These are phyloP conservation scores for Parazoanthus darwini DNA, from an alignment of 92 coral and sea anemone species.

Conservation along the genomic window DNA sequence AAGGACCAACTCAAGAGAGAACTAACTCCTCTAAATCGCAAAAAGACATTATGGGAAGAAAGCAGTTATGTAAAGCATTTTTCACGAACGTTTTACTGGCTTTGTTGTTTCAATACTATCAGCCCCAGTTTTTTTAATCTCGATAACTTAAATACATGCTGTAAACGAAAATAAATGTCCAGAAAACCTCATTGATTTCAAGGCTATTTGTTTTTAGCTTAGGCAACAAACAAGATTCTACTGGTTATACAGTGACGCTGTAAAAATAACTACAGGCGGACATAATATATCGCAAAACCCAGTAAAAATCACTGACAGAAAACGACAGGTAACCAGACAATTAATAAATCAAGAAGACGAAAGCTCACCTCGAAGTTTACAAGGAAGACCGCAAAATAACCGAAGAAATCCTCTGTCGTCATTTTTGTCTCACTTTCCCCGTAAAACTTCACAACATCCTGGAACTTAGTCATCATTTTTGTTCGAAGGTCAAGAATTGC, in stretches of 20 bases:
- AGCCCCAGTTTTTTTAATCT: too few species aligned
- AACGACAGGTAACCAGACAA: background rate
- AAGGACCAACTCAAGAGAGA: too few species aligned
- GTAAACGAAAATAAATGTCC: too few species aligned
- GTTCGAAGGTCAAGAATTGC: constrained; percentile 74
- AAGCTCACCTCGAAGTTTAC: constrained; percentile 82
- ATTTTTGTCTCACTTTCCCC: constrained; percentile 82
- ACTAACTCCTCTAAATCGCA: too few species aligned
- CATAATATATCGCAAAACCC: background rate
- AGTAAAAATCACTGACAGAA: background rate
- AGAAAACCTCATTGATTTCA: too few species aligned
- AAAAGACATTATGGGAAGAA: too few species aligned
- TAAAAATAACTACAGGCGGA: background rate
- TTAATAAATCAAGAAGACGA: background rate
- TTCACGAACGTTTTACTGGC: too few species aligned
- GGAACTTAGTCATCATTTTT: constrained; percentile 70
- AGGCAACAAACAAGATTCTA: background rate
- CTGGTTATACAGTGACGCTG: background rate
- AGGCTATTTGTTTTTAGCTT: background rate
- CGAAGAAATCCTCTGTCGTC: constrained; percentile 97
- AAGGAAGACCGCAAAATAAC: constrained; percentile 84
- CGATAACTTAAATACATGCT: too few species aligned
- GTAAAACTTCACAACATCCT: constrained; percentile 78
- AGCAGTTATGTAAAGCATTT: too few species aligned
- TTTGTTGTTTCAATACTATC: too few species aligned